phyloP scores from a whole-genome alignment of 2,888 invertebrate species.

The Charanyca ferruginea region DNA sequence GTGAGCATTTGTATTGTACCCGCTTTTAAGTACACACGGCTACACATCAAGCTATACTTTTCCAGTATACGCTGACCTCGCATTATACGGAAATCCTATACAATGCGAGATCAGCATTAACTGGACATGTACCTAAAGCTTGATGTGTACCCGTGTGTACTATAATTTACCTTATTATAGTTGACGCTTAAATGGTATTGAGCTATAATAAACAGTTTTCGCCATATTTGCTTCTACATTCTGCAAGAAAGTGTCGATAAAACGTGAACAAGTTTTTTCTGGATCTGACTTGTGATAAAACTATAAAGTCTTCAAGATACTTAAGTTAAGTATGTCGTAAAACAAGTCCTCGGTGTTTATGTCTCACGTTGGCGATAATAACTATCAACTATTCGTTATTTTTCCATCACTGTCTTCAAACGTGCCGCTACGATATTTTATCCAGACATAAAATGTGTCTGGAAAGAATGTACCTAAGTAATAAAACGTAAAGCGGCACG shows the following conservation, averaged over 20 bases:
- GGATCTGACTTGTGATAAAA: slow-evolving; percentile 29
- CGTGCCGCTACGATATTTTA: background rate
- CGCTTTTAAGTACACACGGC: no score
- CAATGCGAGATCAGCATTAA: no score
- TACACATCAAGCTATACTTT: no score
- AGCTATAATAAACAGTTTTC: background rate
- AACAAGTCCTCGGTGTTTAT: slow-evolving; percentile 37
- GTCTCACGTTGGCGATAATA: slow-evolving; percentile 22
- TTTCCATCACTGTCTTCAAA: slow-evolving; percentile 14
- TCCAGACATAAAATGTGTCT: background rate
- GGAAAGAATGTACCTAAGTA: background rate
- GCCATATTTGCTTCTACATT: slow-evolving; percentile 4
- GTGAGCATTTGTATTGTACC: no score
- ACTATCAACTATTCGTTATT: slow-evolving; percentile 18
- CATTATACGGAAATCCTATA: no score
- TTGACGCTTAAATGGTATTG: background rate
- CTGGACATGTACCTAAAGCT: no score
- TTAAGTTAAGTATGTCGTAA: slow-evolving; percentile 42
- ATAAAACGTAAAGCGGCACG: background rate
- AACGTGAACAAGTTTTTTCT: slow-evolving; percentile 17
- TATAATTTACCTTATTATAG: no score
- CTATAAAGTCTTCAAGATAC: slow-evolving; percentile 19
- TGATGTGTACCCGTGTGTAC: no score
- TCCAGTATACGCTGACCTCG: no score
- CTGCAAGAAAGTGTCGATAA: slow-evolving; percentile 1